These are phyloP conservation scores for Pachyseris speciosa DNA, from an alignment of 64 coral and sea anemone genomes.

Conservation along the genomic window DNA sequence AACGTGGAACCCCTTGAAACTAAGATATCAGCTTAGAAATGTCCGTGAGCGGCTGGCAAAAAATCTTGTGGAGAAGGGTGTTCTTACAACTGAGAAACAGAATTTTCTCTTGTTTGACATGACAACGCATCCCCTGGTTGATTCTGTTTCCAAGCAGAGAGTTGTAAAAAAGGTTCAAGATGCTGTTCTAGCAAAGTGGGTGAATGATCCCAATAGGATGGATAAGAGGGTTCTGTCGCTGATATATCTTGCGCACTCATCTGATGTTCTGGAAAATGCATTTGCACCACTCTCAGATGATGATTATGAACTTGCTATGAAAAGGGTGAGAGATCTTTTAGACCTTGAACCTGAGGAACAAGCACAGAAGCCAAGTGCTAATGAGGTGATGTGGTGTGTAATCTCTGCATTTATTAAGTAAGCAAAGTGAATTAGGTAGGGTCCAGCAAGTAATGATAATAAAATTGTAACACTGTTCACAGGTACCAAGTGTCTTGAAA, in stretches of 20 bases:
- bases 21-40: conserved; percentile 97
- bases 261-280: conserved; percentile 99
- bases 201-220: conserved; percentile 93
- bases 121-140: conserved; percentile 98
- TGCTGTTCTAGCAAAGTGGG: conserved; percentile 92
- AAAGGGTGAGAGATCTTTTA: conserved; percentile 91
- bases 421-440: background rate
- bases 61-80: conserved; percentile 98
- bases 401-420: conserved; percentile 98
- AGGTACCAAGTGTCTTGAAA: no score
- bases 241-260: conserved; percentile 98
- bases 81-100: conserved; percentile 98
- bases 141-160: conserved; percentile 82
- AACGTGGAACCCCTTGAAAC: conserved; percentile 97
- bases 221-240: conserved; percentile 85
- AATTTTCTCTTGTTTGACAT: conserved; percentile 98
- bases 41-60: conserved; percentile 99
- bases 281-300: conserved; percentile 96
- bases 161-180: conserved; percentile 95
- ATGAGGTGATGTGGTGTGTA: conserved; percentile 98
- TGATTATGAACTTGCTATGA: conserved; percentile 99
- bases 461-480: background rate
- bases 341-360: conserved; percentile 96
- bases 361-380: conserved; percentile 85
- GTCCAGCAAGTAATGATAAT: background rate